Percentiles rank a stretch among this genome's conserved stretches.
phyloP scores from a whole-genome alignment of 2,113 vertebrate genomes.

The Rhineura floridana region DNA sequence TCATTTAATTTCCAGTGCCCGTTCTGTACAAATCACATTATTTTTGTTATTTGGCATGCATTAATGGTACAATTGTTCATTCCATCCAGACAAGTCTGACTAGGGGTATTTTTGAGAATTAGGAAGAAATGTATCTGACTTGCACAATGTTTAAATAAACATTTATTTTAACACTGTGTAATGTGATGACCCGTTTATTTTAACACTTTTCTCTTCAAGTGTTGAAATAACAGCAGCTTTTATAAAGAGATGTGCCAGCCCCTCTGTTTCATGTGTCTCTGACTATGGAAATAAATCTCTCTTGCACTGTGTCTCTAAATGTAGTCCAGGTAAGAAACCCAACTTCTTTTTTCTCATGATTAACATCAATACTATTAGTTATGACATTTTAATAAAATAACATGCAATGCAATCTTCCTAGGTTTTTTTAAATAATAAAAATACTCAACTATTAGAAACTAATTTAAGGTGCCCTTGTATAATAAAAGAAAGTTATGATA shows the following conservation, averaged over 20 bases:
- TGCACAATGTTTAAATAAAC: slow-evolving; percentile 77
- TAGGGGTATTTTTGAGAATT: slow-evolving; percentile 67
- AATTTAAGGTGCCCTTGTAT: not conserved
- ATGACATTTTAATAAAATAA: not conserved
- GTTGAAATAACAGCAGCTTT: slow-evolving; percentile 80
- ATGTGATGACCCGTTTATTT: slow-evolving; percentile 82
- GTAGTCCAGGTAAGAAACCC: not conserved
- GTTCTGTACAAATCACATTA: slow-evolving; percentile 11
- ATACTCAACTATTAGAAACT: slow-evolving; percentile 3
- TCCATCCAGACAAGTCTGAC: slow-evolving; percentile 27
- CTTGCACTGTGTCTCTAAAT: slow-evolving; percentile 25
- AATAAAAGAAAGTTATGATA: not conserved
- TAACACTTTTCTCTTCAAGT: slow-evolving; percentile 80
- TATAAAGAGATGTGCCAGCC: slow-evolving; percentile 76
- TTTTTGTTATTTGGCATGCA: not conserved
- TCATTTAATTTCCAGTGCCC: slow-evolving; percentile 12
- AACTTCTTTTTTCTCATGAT: not conserved
- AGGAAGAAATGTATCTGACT: slow-evolving; percentile 76
- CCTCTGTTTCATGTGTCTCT: slow-evolving; percentile 78
- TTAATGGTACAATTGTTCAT: not conserved
- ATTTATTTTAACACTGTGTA: slow-evolving; percentile 81
- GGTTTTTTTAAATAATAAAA: not conserved
- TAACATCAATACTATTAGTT: not conserved
- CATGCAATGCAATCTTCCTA: accelerated
- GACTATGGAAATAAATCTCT: slow-evolving; percentile 77